Percentiles rank a stretch among this genome's conserved stretches.
These are phyloP conservation scores for Hypothenemus hampei DNA, from an alignment of 1,140 invertebrate genomes.

Conservation along the genomic window DNA sequence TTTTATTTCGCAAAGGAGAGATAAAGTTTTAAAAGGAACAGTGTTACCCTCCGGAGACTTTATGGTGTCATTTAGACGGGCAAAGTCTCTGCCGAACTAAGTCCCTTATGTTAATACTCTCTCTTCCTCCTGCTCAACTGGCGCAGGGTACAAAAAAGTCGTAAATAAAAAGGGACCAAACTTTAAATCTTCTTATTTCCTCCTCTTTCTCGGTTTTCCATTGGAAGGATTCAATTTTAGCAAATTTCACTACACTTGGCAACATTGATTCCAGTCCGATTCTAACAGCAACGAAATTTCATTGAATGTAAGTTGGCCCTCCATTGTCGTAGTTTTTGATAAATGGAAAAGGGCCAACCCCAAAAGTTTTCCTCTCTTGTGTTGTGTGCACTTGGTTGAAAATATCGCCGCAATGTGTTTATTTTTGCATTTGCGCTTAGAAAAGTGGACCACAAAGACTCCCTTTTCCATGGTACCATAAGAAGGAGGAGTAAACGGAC, in stretches of 20 bases:
- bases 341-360: too few species aligned
- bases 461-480: too few species aligned
- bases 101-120: conserved; percentile 23
- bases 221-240: background rate
- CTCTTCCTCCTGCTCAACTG: too few species aligned
- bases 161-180: conserved; percentile 27
- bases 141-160: conserved; percentile 19
- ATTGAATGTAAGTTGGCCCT: background rate
- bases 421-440: too few species aligned
- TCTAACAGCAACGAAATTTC: background rate
- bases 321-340: background rate
- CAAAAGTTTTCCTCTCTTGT: too few species aligned
- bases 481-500: too few species aligned
- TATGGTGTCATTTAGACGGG: conserved; percentile 22
- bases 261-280: background rate
- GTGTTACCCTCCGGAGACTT: conserved; percentile 15
- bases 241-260: background rate
- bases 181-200: conserved; percentile 26
- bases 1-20: conserved; percentile 12
- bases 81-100: conserved; percentile 17
- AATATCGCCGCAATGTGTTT: too few species aligned
- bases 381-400: too few species aligned
- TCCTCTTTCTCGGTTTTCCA: conserved; percentile 16
- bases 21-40: conserved; percentile 20
- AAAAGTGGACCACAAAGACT: too few species aligned